Percentiles rank a stretch among this genome's conserved stretches.
These are phyloP conservation scores for Lamellibrachia columna DNA, from an alignment of 2,888 invertebrate species.

Conservation along the genomic window DNA sequence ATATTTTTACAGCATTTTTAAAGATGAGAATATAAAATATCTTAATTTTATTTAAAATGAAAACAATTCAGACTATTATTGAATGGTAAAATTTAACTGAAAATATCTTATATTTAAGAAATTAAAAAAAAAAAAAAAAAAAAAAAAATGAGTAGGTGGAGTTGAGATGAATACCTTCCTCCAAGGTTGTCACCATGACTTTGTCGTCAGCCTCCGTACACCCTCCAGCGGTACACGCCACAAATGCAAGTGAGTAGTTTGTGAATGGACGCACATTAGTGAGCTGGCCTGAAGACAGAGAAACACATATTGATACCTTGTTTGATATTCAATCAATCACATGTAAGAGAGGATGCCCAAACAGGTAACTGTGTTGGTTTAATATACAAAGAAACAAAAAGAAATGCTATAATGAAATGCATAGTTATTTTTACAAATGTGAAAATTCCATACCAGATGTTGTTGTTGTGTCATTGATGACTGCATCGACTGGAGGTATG, in stretches of 20 bases:
- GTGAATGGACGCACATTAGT: slow-evolving; percentile 51
- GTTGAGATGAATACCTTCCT: slow-evolving; percentile 52
- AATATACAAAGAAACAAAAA: too few relatives aligned
- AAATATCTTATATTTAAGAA: background rate
- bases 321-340: background rate
- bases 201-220: slow-evolving; percentile 60
- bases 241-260: slow-evolving; percentile 54
- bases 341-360: background rate
- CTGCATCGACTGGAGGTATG: slow-evolving; percentile 46
- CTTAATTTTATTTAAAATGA: background rate
- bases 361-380: background rate
- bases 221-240: slow-evolving; percentile 62
- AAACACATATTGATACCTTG: too few relatives aligned
- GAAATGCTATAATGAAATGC: too few relatives aligned
- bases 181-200: slow-evolving; percentile 50
- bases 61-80: background rate
- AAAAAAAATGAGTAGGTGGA: background rate
- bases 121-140: background rate
- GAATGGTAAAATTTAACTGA: background rate
- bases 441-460: background rate
- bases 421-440: background rate
- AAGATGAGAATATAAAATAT: too few relatives aligned
- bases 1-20: too few relatives aligned
- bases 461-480: slow-evolving; percentile 4
- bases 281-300: slow-evolving; percentile 21